phyloP scores from a whole-genome alignment of 2,113 vertebrate genomes.

The Dromaius novaehollandiae region DNA sequence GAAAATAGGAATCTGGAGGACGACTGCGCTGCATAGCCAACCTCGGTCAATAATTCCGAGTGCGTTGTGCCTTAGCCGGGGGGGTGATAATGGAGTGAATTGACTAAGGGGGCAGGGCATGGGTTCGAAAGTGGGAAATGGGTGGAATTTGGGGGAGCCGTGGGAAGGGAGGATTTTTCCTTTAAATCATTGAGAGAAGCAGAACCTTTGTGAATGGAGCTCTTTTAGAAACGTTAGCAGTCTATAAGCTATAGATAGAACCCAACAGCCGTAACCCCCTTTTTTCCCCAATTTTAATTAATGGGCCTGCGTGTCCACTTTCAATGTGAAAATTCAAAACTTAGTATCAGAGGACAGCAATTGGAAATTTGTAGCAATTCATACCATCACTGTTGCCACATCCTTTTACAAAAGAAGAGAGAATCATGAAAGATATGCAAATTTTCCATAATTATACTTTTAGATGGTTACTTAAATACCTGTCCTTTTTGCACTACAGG shows the following conservation, averaged over 20 bases:
- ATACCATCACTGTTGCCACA: not conserved
- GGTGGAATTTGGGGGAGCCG: not conserved
- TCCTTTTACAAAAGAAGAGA: slow-evolving; percentile 31
- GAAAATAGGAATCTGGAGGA: not conserved
- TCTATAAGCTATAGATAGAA: not conserved
- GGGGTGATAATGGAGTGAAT: not conserved
- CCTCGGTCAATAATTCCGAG: not conserved
- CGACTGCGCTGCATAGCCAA: not conserved
- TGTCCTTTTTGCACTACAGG: slow-evolving; percentile 67
- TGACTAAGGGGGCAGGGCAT: not conserved
- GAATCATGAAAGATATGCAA: slow-evolving; percentile 60
- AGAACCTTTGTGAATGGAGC: not conserved
- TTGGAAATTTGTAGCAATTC: not conserved
- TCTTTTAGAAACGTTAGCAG: not conserved
- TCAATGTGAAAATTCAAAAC: not conserved
- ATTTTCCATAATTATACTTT: slow-evolving; percentile 69
- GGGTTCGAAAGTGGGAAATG: not conserved
- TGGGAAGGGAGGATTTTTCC: not conserved
- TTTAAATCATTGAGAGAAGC: not conserved
- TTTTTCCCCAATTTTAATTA: not conserved
- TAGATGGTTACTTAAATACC: slow-evolving; percentile 70
- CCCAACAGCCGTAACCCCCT: not conserved
- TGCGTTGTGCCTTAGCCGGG: not conserved
- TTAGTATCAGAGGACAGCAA: not conserved
- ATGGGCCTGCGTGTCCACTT: not conserved